Base-by-base conservation (phyloP, 2,113 vertebrate genomes). In the Cnemophilus loriae region DNA sequence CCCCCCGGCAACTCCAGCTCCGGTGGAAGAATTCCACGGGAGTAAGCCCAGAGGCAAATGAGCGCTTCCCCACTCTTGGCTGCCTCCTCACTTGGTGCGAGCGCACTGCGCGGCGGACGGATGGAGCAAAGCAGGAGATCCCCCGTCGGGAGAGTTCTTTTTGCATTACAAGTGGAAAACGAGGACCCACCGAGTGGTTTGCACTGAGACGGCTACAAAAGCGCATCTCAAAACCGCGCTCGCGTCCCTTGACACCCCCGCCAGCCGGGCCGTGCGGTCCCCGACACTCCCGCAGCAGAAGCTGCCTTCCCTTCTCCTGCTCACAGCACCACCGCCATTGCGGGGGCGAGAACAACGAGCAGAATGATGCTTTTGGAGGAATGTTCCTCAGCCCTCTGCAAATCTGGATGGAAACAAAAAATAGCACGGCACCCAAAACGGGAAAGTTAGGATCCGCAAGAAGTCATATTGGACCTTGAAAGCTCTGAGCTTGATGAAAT, bases 251-350 rank as follows among this genome's bases (percentile, higher is more conserved):
- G 89, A 18, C 19, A 18, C 3, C 22, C 60, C 22, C 3, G 18
- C 13, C 33, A 11, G 35, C 55, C 17, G 2, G 52, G 39, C 46
- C 78, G 0, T 3, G 35, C 49, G 2, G 28, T 15, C 22, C 52
- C 49, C 26, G 6, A 3, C 20, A 1, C 30, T 6, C 16, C 32
- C 3, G 3, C 8, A 16, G 9, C 8, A 19, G 37, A 2, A 30
- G 32, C 42, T 17, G 37, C 65, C 7, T 9, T 47, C 41, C 4
- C 47, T 6, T 28, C 28, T 15, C 32, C 15, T 18, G 23, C 3
- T 4, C 23, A 1, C 33, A 8, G 50, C 37, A 6, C 17, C 55
- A 49, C 17, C 6, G 6, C 35, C 71, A 2, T 24, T 26, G 24
- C 22, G 2, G 26, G 6, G 16, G 33, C 39, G 13, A n/a, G 46